Conservation (phyloP, 1,140 invertebrate species). For the Trichogramma pretiosum region DNA sequence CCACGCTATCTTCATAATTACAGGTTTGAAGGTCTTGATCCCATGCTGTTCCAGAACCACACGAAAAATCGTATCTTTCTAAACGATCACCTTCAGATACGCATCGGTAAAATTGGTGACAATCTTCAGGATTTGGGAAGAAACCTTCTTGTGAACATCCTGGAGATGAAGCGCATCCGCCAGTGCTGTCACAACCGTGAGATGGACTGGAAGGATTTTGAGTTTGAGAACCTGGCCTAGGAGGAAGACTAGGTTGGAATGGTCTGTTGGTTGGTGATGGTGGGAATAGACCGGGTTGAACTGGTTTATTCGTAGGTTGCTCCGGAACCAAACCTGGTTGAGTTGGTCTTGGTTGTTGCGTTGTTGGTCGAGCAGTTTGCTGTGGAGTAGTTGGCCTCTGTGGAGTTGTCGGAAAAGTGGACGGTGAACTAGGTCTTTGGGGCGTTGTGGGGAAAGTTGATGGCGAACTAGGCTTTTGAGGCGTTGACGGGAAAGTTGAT, state of each 20-base stretch:
- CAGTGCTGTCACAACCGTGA: background rate
- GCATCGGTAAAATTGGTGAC: slow-evolving; percentile 71
- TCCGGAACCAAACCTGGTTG: background rate
- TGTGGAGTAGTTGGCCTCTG: background rate
- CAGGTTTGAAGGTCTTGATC: slow-evolving; percentile 56
- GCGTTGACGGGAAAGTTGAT: background rate
- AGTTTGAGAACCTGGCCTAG: background rate
- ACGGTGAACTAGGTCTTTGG: background rate
- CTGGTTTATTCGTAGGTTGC: background rate
- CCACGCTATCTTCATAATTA: slow-evolving; percentile 45
- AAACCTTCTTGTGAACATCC: slow-evolving; percentile 55
- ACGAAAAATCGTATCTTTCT: slow-evolving; percentile 58
- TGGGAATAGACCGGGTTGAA: background rate
- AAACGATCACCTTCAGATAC: slow-evolving; percentile 53
- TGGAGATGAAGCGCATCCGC: slow-evolving; percentile 2
- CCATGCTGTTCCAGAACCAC: slow-evolving; percentile 63
- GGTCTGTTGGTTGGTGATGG: background rate
- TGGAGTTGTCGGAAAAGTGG: background rate
- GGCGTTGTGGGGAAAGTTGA: background rate
- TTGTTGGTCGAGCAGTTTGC: background rate
- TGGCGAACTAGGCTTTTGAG: background rate
- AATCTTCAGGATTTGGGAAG: slow-evolving; percentile 58
- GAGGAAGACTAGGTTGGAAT: background rate
- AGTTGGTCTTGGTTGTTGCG: background rate
- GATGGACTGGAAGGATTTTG: background rate